Evolutionary conservation across 2,888 invertebrate species (phyloP), one percentile per base, ranked within the genome.

Genomic region (Tuberolachnus salignus): DNA sequence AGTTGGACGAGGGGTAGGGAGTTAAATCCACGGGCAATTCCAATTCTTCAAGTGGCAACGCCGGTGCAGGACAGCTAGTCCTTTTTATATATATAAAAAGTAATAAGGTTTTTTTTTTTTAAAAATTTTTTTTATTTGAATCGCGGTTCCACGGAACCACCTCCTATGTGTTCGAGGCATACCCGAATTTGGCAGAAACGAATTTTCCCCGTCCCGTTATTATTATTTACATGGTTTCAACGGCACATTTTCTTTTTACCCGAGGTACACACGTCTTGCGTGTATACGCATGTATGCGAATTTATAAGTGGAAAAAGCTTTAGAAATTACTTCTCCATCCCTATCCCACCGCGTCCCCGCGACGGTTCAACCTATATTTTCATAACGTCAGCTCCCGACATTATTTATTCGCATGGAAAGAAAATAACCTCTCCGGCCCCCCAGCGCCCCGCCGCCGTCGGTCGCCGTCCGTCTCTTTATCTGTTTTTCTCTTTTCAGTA

Each of bases 161-260:
- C 11, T 44, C n/a, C n/a, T n/a, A n/a, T n/a, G n/a, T n/a, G n/a
- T n/a, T n/a, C n/a, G n/a, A n/a, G n/a, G n/a, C n/a, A n/a, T n/a
- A 57, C 49, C 10, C 1, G 66, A 46, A 42, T 59, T 51, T 42
- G 21, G 16, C 69, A 59, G 21, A 21, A 66, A 66, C 11, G 19
- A 57, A 75, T 75, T 66, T 49, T n/a, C 6, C 21, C n/a, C 13
- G 14, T 19, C 44, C 21, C 57, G 6, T 67, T 59, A 69, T 67
- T 78, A 81, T 82, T 81, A 82, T 81, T 82, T 82, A 81, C 82
- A 74, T 81, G 80, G 82, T 80, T 81, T 82, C 81, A 81, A 61
- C 59, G 59, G 69, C 59, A 34, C 34, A 70, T 81, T 82, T 82
- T 74, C 82, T 81, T 82, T 82, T 80, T 80, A 80, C 63, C 67